Evolutionary conservation across 2,888 invertebrate species (phyloP), one percentile per base, ranked within the genome.

Genomic region (Apamea crenata): DNA sequence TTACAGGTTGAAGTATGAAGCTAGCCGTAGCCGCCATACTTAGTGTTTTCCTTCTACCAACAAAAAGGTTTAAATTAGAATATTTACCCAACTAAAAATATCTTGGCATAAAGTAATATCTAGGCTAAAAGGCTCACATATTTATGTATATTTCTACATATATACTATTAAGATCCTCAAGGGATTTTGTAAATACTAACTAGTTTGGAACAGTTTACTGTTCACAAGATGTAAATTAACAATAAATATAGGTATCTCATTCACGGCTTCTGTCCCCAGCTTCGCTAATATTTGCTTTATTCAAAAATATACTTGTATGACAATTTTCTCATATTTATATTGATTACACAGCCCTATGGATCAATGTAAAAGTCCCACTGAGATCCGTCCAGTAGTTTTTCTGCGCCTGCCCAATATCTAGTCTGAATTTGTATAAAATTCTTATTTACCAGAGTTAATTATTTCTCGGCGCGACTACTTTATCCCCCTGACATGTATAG

Each of bases 1-100:
- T 21, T 81, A 75, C 84, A 85, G 80, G 71, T 75, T 74, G 79
- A 85, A 80, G 80, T 65, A 69, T 67, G 47, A 81, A 77, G 73
- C 72, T 67, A 69, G 81, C 75, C 78, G 63, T 74, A 69, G 80
- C 82, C 80, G 74, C 74, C 69, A n/a, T 77, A 66, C 80, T 83
- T 77, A 82, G 84, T 89, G 88, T 90, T 91, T 90, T 90, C 90
- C 83, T 90, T 85, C 88, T 88, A 86, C 90, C 90, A 86, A 82
- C 82, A 87, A 68, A 81, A 75, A 32, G 74, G 74, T 80, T 81
- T 66, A n/a, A 65, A 80, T 67, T 59, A 69, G 63, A 50, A 63
- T 85, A 65, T 70, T 66, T 53, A 73, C 36, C 21, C 50, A 65
- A 65, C 56, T 74, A 75, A 75, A 71, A 73, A 68, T 76, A 75